These are phyloP conservation scores for Phorcus lineatus DNA, from an alignment of 2,888 invertebrate genomes.

Conservation along the genomic window DNA sequence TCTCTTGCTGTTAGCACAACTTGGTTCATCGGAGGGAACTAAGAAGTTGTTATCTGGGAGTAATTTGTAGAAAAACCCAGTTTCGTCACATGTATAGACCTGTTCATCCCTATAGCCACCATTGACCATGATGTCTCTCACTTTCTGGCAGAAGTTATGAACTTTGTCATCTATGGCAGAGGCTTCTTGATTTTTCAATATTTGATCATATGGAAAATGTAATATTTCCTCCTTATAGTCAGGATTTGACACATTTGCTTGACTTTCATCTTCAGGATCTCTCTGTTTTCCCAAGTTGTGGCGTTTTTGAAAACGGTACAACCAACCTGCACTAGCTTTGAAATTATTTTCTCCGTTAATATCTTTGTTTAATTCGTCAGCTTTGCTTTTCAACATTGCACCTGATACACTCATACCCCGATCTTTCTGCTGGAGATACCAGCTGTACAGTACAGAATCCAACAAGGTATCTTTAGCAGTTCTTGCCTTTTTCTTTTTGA, in stretches of 20 bases:
- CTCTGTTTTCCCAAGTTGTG: conserved; percentile 8
- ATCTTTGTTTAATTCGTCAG: conserved; percentile 15
- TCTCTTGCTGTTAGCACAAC: conserved; percentile 19
- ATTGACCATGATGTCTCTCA: neutral
- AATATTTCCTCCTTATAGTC: neutral
- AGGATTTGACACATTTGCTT: neutral
- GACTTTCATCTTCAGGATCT: neutral
- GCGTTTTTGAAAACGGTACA: conserved; percentile 13
- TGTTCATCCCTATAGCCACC: conserved; percentile 29
- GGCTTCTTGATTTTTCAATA: neutral
- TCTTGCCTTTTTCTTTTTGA: conserved; percentile 5
- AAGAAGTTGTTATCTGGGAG: conserved; percentile 19
- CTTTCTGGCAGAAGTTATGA: neutral
- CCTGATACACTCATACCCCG: conserved; percentile 11
- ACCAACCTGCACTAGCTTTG: conserved; percentile 17
- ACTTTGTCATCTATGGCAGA: neutral
- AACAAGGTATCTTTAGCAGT: conserved; percentile 9
- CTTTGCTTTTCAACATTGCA: conserved; percentile 1
- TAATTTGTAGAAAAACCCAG: conserved; percentile 34
- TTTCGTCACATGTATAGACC: conserved; percentile 30
- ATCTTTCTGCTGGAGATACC: conserved; percentile 14
- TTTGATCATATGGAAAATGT: conserved; percentile 16
- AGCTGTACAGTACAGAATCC: conserved; percentile 3
- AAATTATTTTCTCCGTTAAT: conserved; percentile 19
- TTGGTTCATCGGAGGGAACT: conserved; percentile 14